Percentiles rank a stretch among this genome's conserved stretches.
These are phyloP conservation scores for Strigamia transsilvanica DNA, from an alignment of 2,888 invertebrate genomes.

Conservation along the genomic window DNA sequence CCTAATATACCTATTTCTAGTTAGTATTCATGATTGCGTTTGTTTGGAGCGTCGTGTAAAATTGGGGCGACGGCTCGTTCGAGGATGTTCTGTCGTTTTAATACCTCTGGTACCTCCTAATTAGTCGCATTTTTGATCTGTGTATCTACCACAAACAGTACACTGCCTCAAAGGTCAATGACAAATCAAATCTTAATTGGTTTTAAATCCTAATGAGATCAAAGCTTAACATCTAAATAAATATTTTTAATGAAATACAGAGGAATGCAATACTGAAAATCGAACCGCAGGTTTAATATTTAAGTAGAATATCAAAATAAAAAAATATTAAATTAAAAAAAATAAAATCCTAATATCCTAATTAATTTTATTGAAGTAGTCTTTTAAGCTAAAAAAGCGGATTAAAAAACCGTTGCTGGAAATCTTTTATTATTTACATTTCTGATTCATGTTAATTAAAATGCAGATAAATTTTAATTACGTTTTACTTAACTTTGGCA, in stretches of 20 bases:
- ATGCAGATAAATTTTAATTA: slow-evolving; percentile 19
- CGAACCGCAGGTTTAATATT: too few species aligned
- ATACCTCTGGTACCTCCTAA: not conserved
- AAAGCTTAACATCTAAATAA: not conserved
- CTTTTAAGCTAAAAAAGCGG: not conserved
- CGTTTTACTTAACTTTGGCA: not conserved
- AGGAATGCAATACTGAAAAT: too few species aligned
- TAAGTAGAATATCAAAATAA: too few species aligned
- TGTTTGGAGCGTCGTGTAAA: slow-evolving; percentile 7
- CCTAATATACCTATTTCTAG: slow-evolving; percentile 37
- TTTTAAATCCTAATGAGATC: not conserved
- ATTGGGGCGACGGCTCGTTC: not conserved
- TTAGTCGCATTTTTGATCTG: slow-evolving; percentile 33
- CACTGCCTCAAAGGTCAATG: not conserved
- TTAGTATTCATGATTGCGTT: slow-evolving; percentile 46
- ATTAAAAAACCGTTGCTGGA: not conserved
- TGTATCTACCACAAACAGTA: not conserved
- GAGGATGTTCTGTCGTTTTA: not conserved
- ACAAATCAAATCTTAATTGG: slow-evolving; percentile 24
- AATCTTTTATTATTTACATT: slow-evolving; percentile 15
- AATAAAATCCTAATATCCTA: not conserved
- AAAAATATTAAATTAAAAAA: too few species aligned
- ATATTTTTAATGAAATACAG: not conserved
- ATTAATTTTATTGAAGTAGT: not conserved
- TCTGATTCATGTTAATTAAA: not conserved